These are phyloP conservation scores for Pseudomyrmex cubaensis DNA, from an alignment of 1,140 invertebrate genomes.

Conservation along the genomic window DNA sequence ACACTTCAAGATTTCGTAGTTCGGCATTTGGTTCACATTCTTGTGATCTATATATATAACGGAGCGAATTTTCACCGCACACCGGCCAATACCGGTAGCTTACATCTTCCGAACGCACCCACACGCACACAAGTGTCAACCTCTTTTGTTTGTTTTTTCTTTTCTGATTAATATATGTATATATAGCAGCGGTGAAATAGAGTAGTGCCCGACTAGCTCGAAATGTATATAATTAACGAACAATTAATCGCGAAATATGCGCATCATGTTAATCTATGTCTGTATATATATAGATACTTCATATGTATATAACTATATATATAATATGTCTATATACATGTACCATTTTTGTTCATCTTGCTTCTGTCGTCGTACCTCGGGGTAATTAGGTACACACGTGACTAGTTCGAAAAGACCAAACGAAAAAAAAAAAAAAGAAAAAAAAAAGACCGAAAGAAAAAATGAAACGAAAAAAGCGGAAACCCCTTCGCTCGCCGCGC, in stretches of 20 bases:
- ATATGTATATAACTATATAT: slow-evolving; percentile 56
- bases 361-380: slow-evolving; percentile 63
- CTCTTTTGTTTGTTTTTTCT: slow-evolving; percentile 12
- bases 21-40: too few relatives aligned
- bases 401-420: slow-evolving; percentile 69
- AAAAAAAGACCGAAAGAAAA: slow-evolving; percentile 18
- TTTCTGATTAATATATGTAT: slow-evolving; percentile 6
- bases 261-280: slow-evolving; percentile 67
- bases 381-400: slow-evolving; percentile 73
- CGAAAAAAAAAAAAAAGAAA: slow-evolving; percentile 42
- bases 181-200: slow-evolving; percentile 59
- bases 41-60: too few relatives aligned
- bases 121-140: slow-evolving; percentile 1
- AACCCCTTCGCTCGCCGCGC: slow-evolving; percentile 68
- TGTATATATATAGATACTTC: slow-evolving; percentile 59
- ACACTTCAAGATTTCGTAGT: too few relatives aligned
- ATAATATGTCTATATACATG: slow-evolving; percentile 69
- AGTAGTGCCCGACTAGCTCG: slow-evolving; percentile 73
- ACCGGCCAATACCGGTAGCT: too few relatives aligned
- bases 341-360: slow-evolving; percentile 67
- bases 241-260: slow-evolving; percentile 76
- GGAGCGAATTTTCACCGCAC: too few relatives aligned
- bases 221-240: slow-evolving; percentile 72
- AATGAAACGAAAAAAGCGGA: slow-evolving; percentile 42
- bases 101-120: too few relatives aligned